These are phyloP conservation scores for Oostethus manadensis DNA, from an alignment of 2,113 vertebrate species.

Conservation along the genomic window DNA sequence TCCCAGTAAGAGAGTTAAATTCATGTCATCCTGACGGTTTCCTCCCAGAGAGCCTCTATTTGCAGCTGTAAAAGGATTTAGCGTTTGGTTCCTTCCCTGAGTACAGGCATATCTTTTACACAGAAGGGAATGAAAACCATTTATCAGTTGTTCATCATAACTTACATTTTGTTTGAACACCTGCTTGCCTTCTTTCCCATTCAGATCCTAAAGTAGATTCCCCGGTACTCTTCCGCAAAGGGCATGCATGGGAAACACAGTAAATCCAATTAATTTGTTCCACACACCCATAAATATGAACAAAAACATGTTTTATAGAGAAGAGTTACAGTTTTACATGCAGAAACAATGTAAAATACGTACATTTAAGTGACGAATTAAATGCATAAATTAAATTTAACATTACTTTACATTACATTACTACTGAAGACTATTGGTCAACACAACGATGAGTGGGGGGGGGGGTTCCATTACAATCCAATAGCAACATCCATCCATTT, in stretches of 20 bases:
- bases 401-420: too few relatives aligned
- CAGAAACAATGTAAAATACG: too few relatives aligned
- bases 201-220: constrained; percentile 7
- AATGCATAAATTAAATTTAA: too few relatives aligned
- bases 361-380: too few relatives aligned
- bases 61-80: constrained; percentile 6
- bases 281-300: too few relatives aligned
- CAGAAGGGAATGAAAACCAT: constrained; percentile 5
- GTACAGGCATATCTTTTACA: constrained; percentile 2
- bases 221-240: not conserved
- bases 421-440: too few relatives aligned
- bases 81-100: constrained; percentile 1
- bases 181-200: constrained; percentile 11
- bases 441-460: too few relatives aligned
- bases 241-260: not conserved
- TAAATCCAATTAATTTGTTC: too few relatives aligned
- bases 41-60: constrained; percentile 1
- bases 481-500: too few relatives aligned
- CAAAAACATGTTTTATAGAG: too few relatives aligned
- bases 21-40: constrained; percentile 24
- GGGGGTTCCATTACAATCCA: too few relatives aligned
- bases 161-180: constrained; percentile 9
- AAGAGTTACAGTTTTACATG: too few relatives aligned
- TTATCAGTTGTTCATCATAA: not conserved
- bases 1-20: constrained; percentile 27